Evolutionary conservation across 2,797 vertebrate species (phyloP).

Genomic region (Arnoldichthys spilopterus): DNA sequence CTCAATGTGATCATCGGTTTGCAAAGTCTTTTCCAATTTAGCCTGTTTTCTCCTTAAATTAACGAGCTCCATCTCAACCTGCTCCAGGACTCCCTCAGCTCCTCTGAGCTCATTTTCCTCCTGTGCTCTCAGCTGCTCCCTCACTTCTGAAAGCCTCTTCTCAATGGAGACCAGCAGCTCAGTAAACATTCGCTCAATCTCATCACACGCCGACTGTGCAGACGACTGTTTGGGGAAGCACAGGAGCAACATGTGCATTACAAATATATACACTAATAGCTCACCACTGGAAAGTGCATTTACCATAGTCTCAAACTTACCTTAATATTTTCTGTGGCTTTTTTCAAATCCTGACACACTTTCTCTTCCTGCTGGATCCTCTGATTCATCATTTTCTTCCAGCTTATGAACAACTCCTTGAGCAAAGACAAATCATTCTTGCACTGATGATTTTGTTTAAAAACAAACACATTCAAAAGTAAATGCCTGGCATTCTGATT

Average conservation of each 20-base stretch:
- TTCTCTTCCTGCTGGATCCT: constrained; percentile 37
- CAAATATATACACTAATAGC: not conserved
- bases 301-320: constrained; percentile 1
- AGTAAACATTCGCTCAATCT: constrained; percentile 1
- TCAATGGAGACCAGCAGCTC: not conserved
- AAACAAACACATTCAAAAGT: not conserved
- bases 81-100: constrained; percentile 8
- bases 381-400: constrained; percentile 6
- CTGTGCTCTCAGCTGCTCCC: not conserved
- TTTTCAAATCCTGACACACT: constrained; percentile 7
- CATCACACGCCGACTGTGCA: not conserved
- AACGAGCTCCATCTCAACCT: constrained; percentile 2
- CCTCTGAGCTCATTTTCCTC: not conserved
- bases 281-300: too few species aligned
- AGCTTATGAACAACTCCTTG: constrained; percentile 3
- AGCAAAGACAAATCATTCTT: not conserved
- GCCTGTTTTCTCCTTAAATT: not conserved
- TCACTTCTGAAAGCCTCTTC: not conserved
- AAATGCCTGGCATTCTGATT: not conserved
- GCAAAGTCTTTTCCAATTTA: constrained; percentile 1
- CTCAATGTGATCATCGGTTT: constrained; percentile 4
- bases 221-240: not conserved
- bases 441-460: not conserved
- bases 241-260: not conserved
- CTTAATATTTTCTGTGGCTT: constrained; percentile 14